Percentiles rank a stretch among this genome's conserved stretches.
phyloP scores from a whole-genome alignment of 2,797 vertebrate genomes.

The Danio aesculapii region DNA sequence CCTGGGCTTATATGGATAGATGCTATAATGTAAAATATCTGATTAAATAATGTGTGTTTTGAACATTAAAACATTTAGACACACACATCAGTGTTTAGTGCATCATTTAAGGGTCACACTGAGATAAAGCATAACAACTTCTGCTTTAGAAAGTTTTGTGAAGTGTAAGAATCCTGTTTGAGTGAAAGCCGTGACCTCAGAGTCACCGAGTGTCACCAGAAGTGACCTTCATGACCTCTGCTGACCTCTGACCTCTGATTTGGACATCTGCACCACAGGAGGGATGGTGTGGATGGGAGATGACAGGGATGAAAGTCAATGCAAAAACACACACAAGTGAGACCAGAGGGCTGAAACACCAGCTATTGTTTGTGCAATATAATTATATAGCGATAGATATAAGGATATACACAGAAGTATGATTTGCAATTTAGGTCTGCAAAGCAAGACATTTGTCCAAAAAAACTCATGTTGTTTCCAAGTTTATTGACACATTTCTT shows the following conservation, averaged over 20 bases:
- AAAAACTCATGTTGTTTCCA: too few species aligned
- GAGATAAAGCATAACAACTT: background rate
- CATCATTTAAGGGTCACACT: background rate
- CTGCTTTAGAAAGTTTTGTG: background rate
- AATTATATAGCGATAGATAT: background rate
- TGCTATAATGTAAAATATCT: too few species aligned
- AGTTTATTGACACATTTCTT: too few species aligned
- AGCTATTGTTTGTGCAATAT: too few species aligned
- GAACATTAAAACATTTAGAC: too few species aligned
- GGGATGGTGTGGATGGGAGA: constrained; percentile 26
- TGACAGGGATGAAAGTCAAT: constrained; percentile 12
- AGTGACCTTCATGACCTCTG: constrained; percentile 47
- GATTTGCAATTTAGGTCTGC: too few species aligned
- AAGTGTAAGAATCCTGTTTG: background rate
- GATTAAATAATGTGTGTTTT: too few species aligned
- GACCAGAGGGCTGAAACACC: background rate
- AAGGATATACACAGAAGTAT: too few species aligned
- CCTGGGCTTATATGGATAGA: too few species aligned
- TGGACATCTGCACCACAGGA: constrained; percentile 41
- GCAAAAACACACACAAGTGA: background rate
- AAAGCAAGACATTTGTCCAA: too few species aligned
- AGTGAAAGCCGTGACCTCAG: constrained; percentile 38
- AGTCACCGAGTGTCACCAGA: constrained; percentile 35
- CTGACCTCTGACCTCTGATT: constrained; percentile 14
- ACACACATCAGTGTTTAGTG: too few species aligned